Evolutionary conservation across 2,888 invertebrate species (phyloP), one percentile per base, ranked within the genome.

Genomic region (Mesodorylaimus sp.): DNA sequence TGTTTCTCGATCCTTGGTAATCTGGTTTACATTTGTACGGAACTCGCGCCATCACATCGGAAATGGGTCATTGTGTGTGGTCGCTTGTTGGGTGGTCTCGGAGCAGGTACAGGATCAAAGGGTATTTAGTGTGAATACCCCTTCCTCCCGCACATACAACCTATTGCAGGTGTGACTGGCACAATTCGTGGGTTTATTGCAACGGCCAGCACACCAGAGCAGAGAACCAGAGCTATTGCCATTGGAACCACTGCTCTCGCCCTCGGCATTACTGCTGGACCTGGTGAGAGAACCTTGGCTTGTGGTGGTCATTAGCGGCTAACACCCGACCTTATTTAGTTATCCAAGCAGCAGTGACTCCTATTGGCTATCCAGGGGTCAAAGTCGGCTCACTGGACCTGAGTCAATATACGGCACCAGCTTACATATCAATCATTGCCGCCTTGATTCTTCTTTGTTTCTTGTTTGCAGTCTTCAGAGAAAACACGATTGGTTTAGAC

Each of bases 341-440:
- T 1, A 57, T 69, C n/a, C 69, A 69, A 55, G 61, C 67, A 19
- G 57, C 63, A 2, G 57, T 70, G 54, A 64, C 63, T 1, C 65
- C 65, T 1, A 50, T 69, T 3, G 63, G 62, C 13, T 68, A 61
- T 52, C 68, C 68, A 1, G 68, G 68, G n/a, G 55, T 58, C n/a
- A n/a, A n/a, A 2, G 52, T 62, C 1, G 45, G 39, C 2, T 28
- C 44, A 1, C 48, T 68, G 10, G 59, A 62, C 39, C 45, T 66
- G 16, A 58, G 64, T 54, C 56, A 66, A 52, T 67, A 67, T 56
- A 66, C 66, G 10, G 58, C 64, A 1, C 63, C 66, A 3, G 66
- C 61, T 5, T 56, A 21, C 59, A 1, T 55, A 57, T 39, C 61
- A 60, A 10, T 47, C 19, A 21, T 50, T 3, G 48, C 47, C 13